phyloP scores from a whole-genome alignment of 2,797 vertebrate species.

The Melopsittacus undulatus region DNA sequence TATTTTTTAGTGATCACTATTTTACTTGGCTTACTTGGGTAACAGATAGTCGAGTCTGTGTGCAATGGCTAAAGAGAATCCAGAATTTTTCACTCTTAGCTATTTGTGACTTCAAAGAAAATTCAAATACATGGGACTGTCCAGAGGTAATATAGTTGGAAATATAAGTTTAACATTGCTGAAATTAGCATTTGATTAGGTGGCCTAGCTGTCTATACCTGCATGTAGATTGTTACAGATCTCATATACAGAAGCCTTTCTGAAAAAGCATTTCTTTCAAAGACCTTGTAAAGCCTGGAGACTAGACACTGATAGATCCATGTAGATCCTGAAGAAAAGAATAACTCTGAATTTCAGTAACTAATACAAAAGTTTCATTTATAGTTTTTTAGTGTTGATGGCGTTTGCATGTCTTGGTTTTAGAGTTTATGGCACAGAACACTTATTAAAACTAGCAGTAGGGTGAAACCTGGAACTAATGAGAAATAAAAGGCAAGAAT shows the following conservation, averaged over 20 bases:
- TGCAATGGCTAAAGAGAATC: constrained; percentile 92
- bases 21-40: constrained; percentile 94
- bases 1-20: constrained; percentile 88
- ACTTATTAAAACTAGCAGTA: background rate
- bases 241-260: background rate
- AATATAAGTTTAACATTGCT: background rate
- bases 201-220: background rate
- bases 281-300: background rate
- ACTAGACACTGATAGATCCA: background rate
- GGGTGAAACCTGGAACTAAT: background rate
- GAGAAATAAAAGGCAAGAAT: background rate
- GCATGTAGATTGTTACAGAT: background rate
- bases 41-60: constrained; percentile 86
- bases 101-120: constrained; percentile 85
- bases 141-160: constrained; percentile 77
- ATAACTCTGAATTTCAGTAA: background rate
- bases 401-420: background rate
- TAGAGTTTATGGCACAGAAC: background rate
- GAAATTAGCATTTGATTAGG: background rate
- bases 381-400: background rate
- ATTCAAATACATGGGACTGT: constrained; percentile 74
- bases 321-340: background rate
- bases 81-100: constrained; percentile 91
- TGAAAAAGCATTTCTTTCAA: background rate
- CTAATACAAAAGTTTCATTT: background rate